Percentiles rank a stretch among this genome's conserved stretches.
These are phyloP conservation scores for Nothura maculosa DNA, from an alignment of 2,797 vertebrate species.

Conservation along the genomic window DNA sequence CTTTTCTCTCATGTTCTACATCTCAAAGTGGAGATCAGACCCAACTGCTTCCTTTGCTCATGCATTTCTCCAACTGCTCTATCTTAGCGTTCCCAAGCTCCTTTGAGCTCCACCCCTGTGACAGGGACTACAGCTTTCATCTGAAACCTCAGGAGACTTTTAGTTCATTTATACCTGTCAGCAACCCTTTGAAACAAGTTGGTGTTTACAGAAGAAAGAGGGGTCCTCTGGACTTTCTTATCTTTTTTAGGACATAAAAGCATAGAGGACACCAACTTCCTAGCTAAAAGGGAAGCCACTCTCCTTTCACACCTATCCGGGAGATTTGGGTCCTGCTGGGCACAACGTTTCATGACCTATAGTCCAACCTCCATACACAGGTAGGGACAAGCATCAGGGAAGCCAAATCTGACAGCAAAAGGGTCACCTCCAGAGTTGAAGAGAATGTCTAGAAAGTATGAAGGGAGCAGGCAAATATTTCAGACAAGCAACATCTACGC, in stretches of 20 bases:
- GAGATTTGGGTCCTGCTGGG: neutral
- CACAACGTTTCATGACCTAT: neutral
- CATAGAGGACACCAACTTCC: neutral
- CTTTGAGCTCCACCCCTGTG: neutral
- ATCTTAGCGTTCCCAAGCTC: neutral
- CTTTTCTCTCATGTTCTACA: neutral
- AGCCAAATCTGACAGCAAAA: too few species aligned
- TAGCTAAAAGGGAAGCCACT: neutral
- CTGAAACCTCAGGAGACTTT: neutral
- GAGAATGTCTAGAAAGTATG: too few species aligned
- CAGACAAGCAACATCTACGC: neutral
- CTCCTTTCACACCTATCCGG: neutral
- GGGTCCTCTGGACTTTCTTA: neutral
- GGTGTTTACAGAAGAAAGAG: neutral
- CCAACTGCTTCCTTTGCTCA: neutral
- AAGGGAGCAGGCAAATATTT: too few species aligned
- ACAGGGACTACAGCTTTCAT: neutral
- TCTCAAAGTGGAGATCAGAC: neutral
- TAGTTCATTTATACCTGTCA: neutral
- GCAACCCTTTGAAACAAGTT: neutral
- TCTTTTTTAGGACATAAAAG: neutral
- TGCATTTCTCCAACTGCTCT: neutral
- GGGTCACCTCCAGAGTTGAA: too few species aligned
- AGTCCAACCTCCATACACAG: neutral
- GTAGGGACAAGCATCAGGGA: neutral